Conservation (phyloP, 2,113 vertebrate species). For the Apeltes quadracus region DNA sequence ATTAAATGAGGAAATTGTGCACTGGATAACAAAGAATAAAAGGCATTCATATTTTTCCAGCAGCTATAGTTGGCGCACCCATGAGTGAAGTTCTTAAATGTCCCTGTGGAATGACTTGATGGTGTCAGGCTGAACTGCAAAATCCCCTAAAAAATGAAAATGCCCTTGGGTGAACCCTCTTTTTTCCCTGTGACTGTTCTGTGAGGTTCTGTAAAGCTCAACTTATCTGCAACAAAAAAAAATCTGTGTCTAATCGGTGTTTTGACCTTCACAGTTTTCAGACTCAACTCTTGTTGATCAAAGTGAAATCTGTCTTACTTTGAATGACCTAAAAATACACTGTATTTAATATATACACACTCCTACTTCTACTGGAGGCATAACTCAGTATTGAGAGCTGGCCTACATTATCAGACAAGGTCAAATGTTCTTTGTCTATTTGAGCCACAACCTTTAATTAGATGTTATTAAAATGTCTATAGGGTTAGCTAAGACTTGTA, state of each 20-base stretch:
- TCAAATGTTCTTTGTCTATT: too few species aligned
- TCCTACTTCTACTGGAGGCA: constrained; percentile 1
- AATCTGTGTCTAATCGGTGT: constrained; percentile 3
- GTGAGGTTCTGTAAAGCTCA: background rate
- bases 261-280: constrained; percentile 18
- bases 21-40: background rate
- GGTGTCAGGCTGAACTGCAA: constrained; percentile 15
- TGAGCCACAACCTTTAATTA: too few species aligned
- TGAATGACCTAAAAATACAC: constrained; percentile 20
- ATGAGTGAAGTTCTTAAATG: constrained; percentile 14
- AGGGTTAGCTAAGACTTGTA: background rate
- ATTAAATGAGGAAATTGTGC: constrained; percentile 10
- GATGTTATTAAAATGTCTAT: background rate
- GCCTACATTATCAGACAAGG: constrained; percentile 26
- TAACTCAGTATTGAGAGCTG: constrained; percentile 23
- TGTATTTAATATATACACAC: constrained; percentile 9
- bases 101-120: constrained; percentile 8
- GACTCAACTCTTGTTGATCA: constrained; percentile 2
- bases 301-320: constrained; percentile 21
- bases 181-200: background rate
- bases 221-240: background rate
- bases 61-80: constrained; percentile 2
- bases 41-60: constrained; percentile 5
- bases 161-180: background rate
- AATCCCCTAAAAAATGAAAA: constrained; percentile 23